Evolutionary conservation across 2,888 invertebrate genomes (phyloP), one percentile per base, ranked within the genome.

Genomic region (Phrixothrix hirtus): DNA sequence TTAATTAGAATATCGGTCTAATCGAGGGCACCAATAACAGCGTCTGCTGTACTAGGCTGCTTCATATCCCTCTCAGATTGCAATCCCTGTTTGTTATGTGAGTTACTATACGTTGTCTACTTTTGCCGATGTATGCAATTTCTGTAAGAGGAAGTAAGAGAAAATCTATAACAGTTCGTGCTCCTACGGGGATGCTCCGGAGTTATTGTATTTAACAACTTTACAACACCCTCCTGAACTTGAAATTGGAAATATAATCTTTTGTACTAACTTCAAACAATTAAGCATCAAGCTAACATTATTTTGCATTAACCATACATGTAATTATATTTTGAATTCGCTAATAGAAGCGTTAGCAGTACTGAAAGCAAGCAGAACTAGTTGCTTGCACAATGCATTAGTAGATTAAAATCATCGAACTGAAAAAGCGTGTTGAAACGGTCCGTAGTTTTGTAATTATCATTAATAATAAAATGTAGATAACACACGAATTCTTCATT

Each of bases 1-100:
- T 54, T 54, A 54, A 54, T 54, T 54, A 54, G 47, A 47, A 47
- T 31, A 47, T 42, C 47, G 53, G 53, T 43, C 46, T 53, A 53
- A 53, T 53, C 53, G 42, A 42, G 36, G 31, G 37, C 53, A 30
- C 53, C 53, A 43, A 53, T 53, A 53, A 42, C 42, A 34, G 47
- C 36, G 41, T 53, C 47, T 42, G 53, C 47, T 47, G 36, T 46
- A 46, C 41, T 51, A 39, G 45, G 51, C 21, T 44, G 51, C 37
- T 21, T 30, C 36, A 11, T 37, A 36, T 49, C 49, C 38, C 43
- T 27, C 50, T 44, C 44, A 25, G 34, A 29, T 29, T 37, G 30
- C 38, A 31, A 15, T 17, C 31, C 38, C 31, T 37, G n/a, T 17
- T 15, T 25, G 21, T 32, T 26, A 29, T 37, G 32, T 27, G 12